Base-by-base conservation (phyloP, 2,888 invertebrate genomes). In the Alviniconcha strummeri region DNA sequence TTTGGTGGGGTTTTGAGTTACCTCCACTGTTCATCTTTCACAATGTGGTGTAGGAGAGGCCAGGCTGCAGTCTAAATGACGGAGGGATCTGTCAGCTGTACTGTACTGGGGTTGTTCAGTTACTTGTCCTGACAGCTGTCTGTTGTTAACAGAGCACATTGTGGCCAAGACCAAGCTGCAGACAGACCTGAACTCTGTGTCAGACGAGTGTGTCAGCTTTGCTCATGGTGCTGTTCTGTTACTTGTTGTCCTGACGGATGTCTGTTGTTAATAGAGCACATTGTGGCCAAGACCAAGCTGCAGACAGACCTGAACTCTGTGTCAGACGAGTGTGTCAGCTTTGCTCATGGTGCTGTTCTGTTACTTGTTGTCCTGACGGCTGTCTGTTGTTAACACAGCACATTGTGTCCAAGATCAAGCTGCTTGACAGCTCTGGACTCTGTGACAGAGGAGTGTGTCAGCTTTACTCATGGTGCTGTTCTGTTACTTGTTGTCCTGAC, bases 221-320 rank as follows among this genome's bases (percentile, higher is more conserved):
- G 3, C 36, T 0, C 36, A 3, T 36, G 36, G 36, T 36, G 36
- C 36, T 36, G 36, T 36, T 36, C 88, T 0, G 36, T 36, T 36
- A 36, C 36, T 36, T 36, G 36, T 36, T 36, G 36, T 36, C 36
- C 36, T 36, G 36, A 36, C 36, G 3, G 36, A 0, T 36, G 36
- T 36, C 36, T 36, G 36, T 36, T 36, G 36, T 36, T 36, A 36
- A 36, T 3, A 36, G 97, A 98, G 94, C 98, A 98, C 91, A 98
- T 98, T 92, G 95, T 98, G 55, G 96, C 97, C 9, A 96, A 97
- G 87, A 97, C 96, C 90, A 95, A 96, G 92, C 93, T 98, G 83
- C 91, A 93, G 79, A 89, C 95, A 5, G 36, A 36, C 0, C 94
- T 98, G 36, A 96, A 96, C 88, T 96, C 96, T 89, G 36, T 36